Percentiles rank a stretch among this genome's conserved stretches.
These are phyloP conservation scores for Cremastinae sp. DNA, from an alignment of 2,888 invertebrate genomes.

Conservation along the genomic window DNA sequence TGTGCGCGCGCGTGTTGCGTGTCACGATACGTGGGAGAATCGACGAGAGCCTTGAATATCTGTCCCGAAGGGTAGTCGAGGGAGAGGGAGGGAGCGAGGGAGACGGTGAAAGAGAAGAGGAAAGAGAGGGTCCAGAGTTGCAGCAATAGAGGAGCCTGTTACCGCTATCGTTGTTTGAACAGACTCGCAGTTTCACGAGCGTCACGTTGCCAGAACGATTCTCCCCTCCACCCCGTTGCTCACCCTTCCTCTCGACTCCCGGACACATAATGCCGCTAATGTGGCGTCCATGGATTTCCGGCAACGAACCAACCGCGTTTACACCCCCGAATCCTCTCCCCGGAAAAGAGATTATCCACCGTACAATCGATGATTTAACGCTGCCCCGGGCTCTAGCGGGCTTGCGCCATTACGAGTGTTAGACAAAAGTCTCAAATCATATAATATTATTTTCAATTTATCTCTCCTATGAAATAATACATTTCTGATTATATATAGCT, in stretches of 20 bases:
- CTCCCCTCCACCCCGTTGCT: conserved; percentile 17
- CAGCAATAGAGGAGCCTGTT: conserved; percentile 69
- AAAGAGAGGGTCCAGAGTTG: conserved; percentile 64
- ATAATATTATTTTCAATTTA: no score
- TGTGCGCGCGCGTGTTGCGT: not conserved
- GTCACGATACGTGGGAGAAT: conserved; percentile 24
- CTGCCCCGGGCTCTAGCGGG: not conserved
- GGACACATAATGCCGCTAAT: conserved; percentile 75
- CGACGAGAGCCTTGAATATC: conserved; percentile 33
- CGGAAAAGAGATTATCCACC: conserved; percentile 44
- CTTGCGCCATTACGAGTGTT: no score
- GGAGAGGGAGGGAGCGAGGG: conserved; percentile 52
- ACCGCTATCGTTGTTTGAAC: conserved; percentile 80
- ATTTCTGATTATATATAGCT: no score
- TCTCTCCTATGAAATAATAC: no score
- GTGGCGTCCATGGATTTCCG: conserved; percentile 65
- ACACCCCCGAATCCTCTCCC: conserved; percentile 21
- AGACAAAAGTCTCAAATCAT: no score
- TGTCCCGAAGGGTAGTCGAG: conserved; percentile 45
- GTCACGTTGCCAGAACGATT: conserved; percentile 62
- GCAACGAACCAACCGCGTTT: conserved; percentile 58
- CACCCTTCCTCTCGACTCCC: conserved; percentile 1
- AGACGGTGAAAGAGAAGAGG: conserved; percentile 48
- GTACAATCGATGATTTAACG: conserved; percentile 27
- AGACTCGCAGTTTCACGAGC: conserved; percentile 79